A percentile compares a stretch with the other conserved stretches of the same genome.
These are phyloP conservation scores for Rhyacichthys aspro DNA, from an alignment of 2,797 vertebrate species.

Conservation along the genomic window DNA sequence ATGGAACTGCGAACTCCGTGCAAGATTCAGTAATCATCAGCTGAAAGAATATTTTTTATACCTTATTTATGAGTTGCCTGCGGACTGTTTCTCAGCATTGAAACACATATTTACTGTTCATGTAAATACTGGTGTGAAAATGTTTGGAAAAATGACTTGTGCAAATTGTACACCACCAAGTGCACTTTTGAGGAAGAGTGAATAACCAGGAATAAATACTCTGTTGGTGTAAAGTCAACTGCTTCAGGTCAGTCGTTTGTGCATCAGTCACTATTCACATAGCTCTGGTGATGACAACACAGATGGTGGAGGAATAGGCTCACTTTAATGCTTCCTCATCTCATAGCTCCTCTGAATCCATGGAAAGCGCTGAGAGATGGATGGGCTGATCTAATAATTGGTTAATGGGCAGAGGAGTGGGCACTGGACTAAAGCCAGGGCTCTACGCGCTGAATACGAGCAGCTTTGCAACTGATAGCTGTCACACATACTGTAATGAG, in stretches of 20 bases:
- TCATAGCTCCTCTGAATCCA: slow-evolving; percentile 33
- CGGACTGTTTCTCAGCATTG: slow-evolving; percentile 74
- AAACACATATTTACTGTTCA: slow-evolving; percentile 72
- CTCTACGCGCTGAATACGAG: slow-evolving; percentile 39
- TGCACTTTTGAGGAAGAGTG: slow-evolving; percentile 84
- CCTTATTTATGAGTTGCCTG: slow-evolving; percentile 85
- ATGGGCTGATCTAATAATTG: slow-evolving; percentile 41
- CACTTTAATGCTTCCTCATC: slow-evolving; percentile 12
- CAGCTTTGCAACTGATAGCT: slow-evolving; percentile 63
- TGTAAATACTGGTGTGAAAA: slow-evolving; percentile 70
- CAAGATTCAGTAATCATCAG: slow-evolving; percentile 78
- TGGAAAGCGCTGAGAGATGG: slow-evolving; percentile 13
- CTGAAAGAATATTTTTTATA: slow-evolving; percentile 85
- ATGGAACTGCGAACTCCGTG: slow-evolving; percentile 75
- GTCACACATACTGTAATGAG: slow-evolving; percentile 62
- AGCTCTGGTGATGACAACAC: slow-evolving; percentile 21
- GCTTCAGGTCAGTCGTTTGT: slow-evolving; percentile 42
- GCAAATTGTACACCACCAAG: slow-evolving; percentile 78
- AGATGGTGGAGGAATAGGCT: slow-evolving; percentile 12
- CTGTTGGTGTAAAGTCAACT: slow-evolving; percentile 80
- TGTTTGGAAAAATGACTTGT: slow-evolving; percentile 77
- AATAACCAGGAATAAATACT: slow-evolving; percentile 86
- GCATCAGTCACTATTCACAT: slow-evolving; percentile 12
- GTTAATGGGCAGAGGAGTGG: slow-evolving; percentile 39
- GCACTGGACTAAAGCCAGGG: slow-evolving; percentile 41